Evolutionary conservation across 1,140 invertebrate genomes (phyloP), one percentile per base, ranked within the genome.

Genomic region (Microplitis mediator): DNA sequence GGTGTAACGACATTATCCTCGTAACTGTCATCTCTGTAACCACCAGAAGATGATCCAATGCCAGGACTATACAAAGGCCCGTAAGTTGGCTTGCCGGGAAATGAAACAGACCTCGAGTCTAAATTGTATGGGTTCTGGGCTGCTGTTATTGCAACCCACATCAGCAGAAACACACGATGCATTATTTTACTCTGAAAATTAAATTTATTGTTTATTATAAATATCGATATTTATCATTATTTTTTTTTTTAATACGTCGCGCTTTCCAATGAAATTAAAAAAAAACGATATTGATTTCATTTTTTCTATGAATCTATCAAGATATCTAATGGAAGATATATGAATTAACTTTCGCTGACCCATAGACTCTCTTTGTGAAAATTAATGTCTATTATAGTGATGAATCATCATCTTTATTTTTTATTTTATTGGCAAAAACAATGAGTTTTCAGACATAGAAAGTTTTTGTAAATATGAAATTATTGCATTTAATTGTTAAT

Each of bases 1-100:
- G 86, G 86, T 1, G 86, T 87, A 1, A 87, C 85, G 3, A 85
- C 85, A 64, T 87, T 87, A 62, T 87, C 85, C 56, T 87, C 85
- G 71, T 87, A 87, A 70, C 86, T 87, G 68, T 85, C 86, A 65
- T 87, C 86, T 35, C 85, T 82, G 71, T 85, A 87, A 56, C 83
- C 82, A 66, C 70, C 61, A 69, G 81, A 80, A 9, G 78, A 79
- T 4, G 74, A 63, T 60, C 77, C 77, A 34, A 84, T 71, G 23
- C 81, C 80, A 13, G 82, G 73, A 35, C 78, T 78, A 50, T 85
- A 87, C 3, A 86, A 80, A 0, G 84, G 82, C 31, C 83, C 82
- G 3, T 86, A 61, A 32, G 73, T 79, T 16, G 81, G 71, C 74
- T 87, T 87, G 14, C 84, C 81, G 13, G 80, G 77, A 64, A 78